Conservation (phyloP, 2,888 invertebrate genomes). For the Morpho deidamia region DNA sequence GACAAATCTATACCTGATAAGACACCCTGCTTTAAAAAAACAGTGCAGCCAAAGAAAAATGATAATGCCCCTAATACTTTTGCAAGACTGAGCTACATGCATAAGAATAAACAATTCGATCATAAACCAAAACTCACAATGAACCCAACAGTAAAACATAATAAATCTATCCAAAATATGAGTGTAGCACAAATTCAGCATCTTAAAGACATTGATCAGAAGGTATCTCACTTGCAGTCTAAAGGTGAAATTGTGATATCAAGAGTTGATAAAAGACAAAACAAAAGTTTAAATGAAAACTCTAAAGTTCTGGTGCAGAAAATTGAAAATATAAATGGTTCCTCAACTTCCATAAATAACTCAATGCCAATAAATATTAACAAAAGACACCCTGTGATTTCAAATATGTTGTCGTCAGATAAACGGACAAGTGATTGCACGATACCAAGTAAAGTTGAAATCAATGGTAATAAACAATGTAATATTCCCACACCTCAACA, state of each 20-base stretch:
- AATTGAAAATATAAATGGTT: conserved; percentile 4
- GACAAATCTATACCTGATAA: conserved; percentile 20
- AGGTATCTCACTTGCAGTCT: conserved; percentile 26
- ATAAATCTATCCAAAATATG: conserved; percentile 2
- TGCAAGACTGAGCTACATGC: conserved; percentile 62
- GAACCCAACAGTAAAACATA: conserved; percentile 15
- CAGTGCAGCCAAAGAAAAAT: conserved; percentile 42
- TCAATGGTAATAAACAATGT: conserved; percentile 1
- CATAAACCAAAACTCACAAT: conserved; percentile 34
- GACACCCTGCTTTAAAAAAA: conserved; percentile 30
- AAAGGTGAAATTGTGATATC: conserved; percentile 26
- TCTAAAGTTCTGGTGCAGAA: conserved; percentile 8
- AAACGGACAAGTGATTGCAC: not conserved
- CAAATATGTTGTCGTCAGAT: conserved; percentile 21
- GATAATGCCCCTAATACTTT: conserved; percentile 61
- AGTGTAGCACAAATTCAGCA: conserved; percentile 4
- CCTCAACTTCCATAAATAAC: not conserved
- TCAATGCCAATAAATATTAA: not conserved
- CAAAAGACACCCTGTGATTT: conserved; percentile 19
- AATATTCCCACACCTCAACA: not conserved
- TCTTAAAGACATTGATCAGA: conserved; percentile 14
- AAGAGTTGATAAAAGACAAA: conserved; percentile 18
- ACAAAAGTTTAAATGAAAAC: conserved; percentile 7
- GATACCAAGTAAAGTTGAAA: not conserved
- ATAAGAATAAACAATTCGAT: conserved; percentile 56